Evolutionary conservation across 1,140 invertebrate species (phyloP).

Genomic region (Himalopsyche phryganea): DNA sequence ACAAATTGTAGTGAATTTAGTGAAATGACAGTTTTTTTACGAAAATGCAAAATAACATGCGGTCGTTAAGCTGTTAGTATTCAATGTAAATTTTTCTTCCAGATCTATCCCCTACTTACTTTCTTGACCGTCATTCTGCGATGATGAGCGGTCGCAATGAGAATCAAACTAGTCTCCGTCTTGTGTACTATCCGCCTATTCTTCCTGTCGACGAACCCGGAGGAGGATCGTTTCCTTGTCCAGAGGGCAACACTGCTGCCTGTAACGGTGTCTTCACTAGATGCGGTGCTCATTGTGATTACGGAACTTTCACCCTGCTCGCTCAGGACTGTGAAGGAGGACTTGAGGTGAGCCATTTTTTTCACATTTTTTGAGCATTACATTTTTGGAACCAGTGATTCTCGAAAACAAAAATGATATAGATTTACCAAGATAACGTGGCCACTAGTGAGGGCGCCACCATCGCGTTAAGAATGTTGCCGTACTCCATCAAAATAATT

Average conservation of each 20-base stretch:
- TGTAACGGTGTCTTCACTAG: slow-evolving; percentile 53
- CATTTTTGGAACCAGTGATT: neutral
- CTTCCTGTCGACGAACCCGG: slow-evolving; percentile 54
- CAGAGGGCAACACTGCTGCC: slow-evolving; percentile 41
- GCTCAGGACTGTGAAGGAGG: slow-evolving; percentile 68
- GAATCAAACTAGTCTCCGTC: slow-evolving; percentile 64
- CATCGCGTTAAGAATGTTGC: no score
- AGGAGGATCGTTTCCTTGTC: slow-evolving; percentile 38
- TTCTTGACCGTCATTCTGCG: slow-evolving; percentile 59
- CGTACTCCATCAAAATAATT: no score
- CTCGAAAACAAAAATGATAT: neutral
- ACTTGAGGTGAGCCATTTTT: slow-evolving; percentile 41
- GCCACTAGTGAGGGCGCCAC: no score
- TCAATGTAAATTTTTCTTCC: slow-evolving; percentile 2
- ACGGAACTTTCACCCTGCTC: slow-evolving; percentile 70
- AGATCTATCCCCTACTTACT: slow-evolving; percentile 43
- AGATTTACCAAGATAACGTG: no score
- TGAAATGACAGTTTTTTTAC: no score
- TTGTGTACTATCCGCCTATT: slow-evolving; percentile 67
- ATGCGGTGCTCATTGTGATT: slow-evolving; percentile 69
- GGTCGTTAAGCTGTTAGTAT: no score
- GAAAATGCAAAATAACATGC: no score
- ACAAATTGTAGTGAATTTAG: no score
- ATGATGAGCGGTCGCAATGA: slow-evolving; percentile 57
- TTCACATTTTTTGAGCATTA: neutral